A percentile compares a stretch with the other conserved stretches of the same genome.
Evolutionary conservation across 2,888 invertebrate species (phyloP).

Genomic region (Junonia oenone): DNA sequence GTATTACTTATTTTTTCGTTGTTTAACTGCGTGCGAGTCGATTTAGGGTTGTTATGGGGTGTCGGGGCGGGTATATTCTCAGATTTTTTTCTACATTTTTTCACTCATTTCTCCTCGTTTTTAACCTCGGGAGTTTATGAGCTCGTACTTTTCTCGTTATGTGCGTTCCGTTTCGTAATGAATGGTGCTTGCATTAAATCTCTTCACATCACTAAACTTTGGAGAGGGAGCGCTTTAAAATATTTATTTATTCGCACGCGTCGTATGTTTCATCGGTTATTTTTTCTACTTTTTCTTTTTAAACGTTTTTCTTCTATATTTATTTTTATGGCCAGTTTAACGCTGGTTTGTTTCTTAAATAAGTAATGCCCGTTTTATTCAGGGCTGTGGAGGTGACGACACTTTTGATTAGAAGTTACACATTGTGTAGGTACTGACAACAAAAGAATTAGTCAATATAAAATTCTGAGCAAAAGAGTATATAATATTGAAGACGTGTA

Average conservation of each 20-base stretch:
- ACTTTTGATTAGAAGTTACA: no score
- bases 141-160: constrained; percentile 39
- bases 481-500: no score
- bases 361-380: no score
- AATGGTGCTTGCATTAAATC: constrained; percentile 46
- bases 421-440: no score
- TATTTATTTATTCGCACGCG: constrained; percentile 23
- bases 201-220: constrained; percentile 48
- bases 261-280: constrained; percentile 14
- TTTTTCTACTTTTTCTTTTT: constrained; percentile 10
- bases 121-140: constrained; percentile 38
- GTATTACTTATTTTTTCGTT: constrained; percentile 66
- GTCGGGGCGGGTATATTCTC: constrained; percentile 44
- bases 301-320: neutral
- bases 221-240: constrained; percentile 23
- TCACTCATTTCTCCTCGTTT: constrained; percentile 26
- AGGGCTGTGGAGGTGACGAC: no score
- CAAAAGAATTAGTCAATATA: no score
- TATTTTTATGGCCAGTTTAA: neutral
- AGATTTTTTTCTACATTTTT: constrained; percentile 29
- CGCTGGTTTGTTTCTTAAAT: neutral
- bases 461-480: no score
- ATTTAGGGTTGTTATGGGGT: constrained; percentile 48
- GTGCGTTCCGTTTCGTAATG: constrained; percentile 40
- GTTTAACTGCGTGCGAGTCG: constrained; percentile 69